Evolutionary conservation across 2,797 vertebrate genomes (phyloP), one percentile per base, ranked within the genome.

Genomic region (Catamblyrhynchus diadema): DNA sequence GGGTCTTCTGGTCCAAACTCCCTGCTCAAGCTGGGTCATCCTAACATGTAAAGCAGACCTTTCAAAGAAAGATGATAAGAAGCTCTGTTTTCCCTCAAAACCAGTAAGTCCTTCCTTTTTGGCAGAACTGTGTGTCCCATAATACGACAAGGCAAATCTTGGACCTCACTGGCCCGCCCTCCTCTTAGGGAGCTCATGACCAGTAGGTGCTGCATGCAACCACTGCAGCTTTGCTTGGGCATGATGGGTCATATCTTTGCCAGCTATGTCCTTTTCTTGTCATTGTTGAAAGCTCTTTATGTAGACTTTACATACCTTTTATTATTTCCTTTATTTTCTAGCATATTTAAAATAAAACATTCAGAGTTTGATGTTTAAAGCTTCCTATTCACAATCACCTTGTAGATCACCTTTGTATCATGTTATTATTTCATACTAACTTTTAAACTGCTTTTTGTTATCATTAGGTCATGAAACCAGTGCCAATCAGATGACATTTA

Each of bases 391-490:
- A 27, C 33, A 51, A 10, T 69, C 17, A 59, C 12, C 15, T 45
- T 48, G 27, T 14, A 32, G 22, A 27, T 12, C 5, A 32, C 83
- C 28, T 88, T 71, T 14, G 8, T 67, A 28, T 56, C 0, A 0
- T 69, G 6, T 30, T 64, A 27, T 14, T 83, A 22, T 75, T 79
- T 90, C 33, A 27, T 35, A 39, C 44, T 60, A 72, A 82, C 28
- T 32, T 64, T 89, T 82, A 67, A 86, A 73, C 28, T 25, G 12
- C 3, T 25, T 92, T 60, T 90, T 81, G 56, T 9, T 85, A 73
- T 73, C 12, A 4, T 10, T 86, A 99, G 99, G 99, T 14, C 99
- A 99, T 65, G 99, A 99, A 97, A 99, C 99, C 5, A 99, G 98
- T 48, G 98, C 99, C 44, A 99, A 98, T 97, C 98, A 98, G 88